Conservation (phyloP, 2,888 invertebrate species). For the Lasius platythorax region DNA sequence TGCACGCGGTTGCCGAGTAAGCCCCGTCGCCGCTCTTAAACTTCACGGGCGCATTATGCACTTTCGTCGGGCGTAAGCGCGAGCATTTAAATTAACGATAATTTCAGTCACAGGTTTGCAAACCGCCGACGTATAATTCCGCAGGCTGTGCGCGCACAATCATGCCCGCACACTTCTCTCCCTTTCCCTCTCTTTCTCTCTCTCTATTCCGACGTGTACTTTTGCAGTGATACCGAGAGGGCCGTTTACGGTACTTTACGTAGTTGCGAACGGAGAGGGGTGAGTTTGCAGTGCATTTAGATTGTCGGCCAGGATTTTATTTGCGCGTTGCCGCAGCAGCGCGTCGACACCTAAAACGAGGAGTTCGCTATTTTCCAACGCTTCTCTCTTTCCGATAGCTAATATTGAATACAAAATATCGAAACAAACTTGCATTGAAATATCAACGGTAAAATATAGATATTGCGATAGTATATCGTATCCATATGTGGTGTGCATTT, state of each 20-base stretch:
- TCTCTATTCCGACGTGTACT: constrained; percentile 53
- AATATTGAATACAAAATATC: constrained; percentile 11
- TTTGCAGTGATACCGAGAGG: constrained; percentile 47
- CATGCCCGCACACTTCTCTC: constrained; percentile 26
- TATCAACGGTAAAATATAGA: neutral
- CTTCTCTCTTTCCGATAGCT: neutral
- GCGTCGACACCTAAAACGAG: neutral
- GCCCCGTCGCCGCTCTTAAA: constrained; percentile 70
- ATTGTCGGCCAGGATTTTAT: constrained; percentile 40
- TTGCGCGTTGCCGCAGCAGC: neutral
- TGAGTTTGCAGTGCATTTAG: constrained; percentile 8
- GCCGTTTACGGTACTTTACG: constrained; percentile 39
- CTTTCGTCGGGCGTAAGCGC: constrained; percentile 64
- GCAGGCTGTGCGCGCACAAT: constrained; percentile 54
- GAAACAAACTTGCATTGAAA: neutral
- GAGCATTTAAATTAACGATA: constrained; percentile 77
- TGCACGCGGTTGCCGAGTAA: constrained; percentile 63
- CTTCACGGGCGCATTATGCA: constrained; percentile 60
- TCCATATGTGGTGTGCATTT: neutral
- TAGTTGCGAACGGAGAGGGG: neutral
- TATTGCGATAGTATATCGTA: neutral
- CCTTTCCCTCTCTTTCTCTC: neutral
- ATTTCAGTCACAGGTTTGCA: constrained; percentile 69
- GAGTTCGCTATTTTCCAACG: neutral
- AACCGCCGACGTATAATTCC: constrained; percentile 58